phyloP scores from a whole-genome alignment of 1,140 invertebrate genomes.

The Polypedilum vanderplanki region DNA sequence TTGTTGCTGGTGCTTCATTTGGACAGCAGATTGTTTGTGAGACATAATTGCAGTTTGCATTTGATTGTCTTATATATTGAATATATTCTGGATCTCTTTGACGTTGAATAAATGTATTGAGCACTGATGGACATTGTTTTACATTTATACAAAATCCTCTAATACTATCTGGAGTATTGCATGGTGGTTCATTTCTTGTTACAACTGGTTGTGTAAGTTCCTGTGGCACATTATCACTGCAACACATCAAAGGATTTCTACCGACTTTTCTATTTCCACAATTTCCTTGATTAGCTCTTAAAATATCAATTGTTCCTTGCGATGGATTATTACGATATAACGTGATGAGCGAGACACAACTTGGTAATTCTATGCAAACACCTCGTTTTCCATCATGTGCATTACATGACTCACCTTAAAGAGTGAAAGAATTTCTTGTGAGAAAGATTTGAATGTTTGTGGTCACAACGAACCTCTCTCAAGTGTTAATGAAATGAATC shows the following conservation, averaged over 20 bases:
- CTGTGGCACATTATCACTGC: neutral
- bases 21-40: conserved; percentile 37
- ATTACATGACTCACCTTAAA: neutral
- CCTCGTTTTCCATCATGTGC: neutral
- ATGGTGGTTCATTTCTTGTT: neutral
- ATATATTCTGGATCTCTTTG: conserved; percentile 35
- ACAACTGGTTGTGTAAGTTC: neutral
- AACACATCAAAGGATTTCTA: neutral
- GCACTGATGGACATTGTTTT: conserved; percentile 9
- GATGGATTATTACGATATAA: neutral
- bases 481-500: conserved; percentile 11
- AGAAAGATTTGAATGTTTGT: neutral
- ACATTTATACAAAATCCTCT: neutral
- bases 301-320: neutral
- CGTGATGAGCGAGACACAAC: neutral
- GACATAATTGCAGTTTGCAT: conserved; percentile 34
- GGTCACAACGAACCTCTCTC: neutral
- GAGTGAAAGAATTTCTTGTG: neutral
- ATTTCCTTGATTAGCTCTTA: neutral
- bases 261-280: neutral
- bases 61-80: conserved; percentile 36
- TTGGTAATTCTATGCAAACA: neutral
- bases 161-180: neutral
- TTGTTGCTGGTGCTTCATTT: conserved; percentile 31
- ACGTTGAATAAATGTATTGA: conserved; percentile 36